phyloP scores from a whole-genome alignment of 2,797 vertebrate genomes.

The Melopsittacus undulatus region DNA sequence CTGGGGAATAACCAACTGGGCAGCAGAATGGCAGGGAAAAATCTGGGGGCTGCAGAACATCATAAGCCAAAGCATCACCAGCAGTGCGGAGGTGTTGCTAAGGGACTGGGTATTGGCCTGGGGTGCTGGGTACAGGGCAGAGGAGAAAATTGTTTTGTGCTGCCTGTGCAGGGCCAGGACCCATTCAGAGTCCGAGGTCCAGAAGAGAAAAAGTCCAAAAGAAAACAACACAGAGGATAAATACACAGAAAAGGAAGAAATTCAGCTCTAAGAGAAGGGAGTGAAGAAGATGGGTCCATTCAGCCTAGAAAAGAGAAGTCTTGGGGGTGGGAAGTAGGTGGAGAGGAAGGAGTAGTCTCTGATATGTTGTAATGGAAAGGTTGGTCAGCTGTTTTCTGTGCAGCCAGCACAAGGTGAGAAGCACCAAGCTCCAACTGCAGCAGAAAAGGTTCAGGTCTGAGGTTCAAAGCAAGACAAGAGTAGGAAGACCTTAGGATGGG shows the following conservation, averaged over 20 bases:
- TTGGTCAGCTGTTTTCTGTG: not conserved
- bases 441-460: not conserved
- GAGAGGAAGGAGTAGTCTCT: not conserved
- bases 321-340: not conserved
- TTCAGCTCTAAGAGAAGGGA: not conserved
- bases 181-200: not conserved
- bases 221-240: not conserved
- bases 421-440: not conserved
- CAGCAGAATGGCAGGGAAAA: constrained; percentile 11
- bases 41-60: not conserved
- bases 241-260: not conserved
- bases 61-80: not conserved
- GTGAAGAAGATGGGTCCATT: not conserved
- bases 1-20: not conserved
- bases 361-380: constrained; percentile 33
- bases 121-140: not conserved
- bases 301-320: constrained; percentile 5
- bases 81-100: not conserved
- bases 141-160: not conserved
- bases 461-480: not conserved
- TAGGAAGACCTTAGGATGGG: not conserved
- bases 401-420: not conserved
- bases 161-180: not conserved
- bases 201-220: not conserved
- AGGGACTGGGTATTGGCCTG: not conserved